phyloP scores from a whole-genome alignment of 2,888 invertebrate genomes.

The Anoncus sp. region DNA sequence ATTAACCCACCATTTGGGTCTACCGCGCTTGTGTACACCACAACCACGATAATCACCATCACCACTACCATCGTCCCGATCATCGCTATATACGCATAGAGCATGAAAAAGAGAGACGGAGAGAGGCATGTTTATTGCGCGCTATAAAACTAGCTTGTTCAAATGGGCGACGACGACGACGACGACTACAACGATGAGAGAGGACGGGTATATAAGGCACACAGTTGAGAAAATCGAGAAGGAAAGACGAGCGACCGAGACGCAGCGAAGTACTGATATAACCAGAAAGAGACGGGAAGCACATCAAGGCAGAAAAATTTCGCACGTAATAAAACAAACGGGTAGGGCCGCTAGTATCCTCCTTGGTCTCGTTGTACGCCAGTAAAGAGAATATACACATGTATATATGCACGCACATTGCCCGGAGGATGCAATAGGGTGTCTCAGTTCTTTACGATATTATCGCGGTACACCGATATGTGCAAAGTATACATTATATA shows the following conservation, averaged over 20 bases:
- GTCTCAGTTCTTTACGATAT: conserved; percentile 48
- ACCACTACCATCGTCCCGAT: conserved; percentile 48
- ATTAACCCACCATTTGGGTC: conserved; percentile 71
- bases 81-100: conserved; percentile 34
- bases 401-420: conserved; percentile 45
- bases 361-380: conserved; percentile 15
- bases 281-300: conserved; percentile 1
- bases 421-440: conserved; percentile 39
- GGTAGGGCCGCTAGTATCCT: conserved; percentile 31
- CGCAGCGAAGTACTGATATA: conserved; percentile 12
- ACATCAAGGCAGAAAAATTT: conserved; percentile 74
- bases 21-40: conserved; percentile 47
- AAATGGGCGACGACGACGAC: conserved; percentile 63
- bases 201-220: conserved; percentile 27
- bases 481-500: conserved; percentile 42
- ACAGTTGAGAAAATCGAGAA: conserved; percentile 26
- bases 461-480: conserved; percentile 25
- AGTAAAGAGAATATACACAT: conserved; percentile 43
- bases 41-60: conserved; percentile 39
- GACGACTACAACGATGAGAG: conserved; percentile 24
- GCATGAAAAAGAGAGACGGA: conserved; percentile 4
- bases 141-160: conserved; percentile 73
- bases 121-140: conserved; percentile 68
- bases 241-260: conserved; percentile 33
- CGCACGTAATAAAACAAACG: conserved; percentile 79